These are phyloP conservation scores for Emberiza fucata DNA, from an alignment of 2,113 vertebrate genomes.

Conservation along the genomic window DNA sequence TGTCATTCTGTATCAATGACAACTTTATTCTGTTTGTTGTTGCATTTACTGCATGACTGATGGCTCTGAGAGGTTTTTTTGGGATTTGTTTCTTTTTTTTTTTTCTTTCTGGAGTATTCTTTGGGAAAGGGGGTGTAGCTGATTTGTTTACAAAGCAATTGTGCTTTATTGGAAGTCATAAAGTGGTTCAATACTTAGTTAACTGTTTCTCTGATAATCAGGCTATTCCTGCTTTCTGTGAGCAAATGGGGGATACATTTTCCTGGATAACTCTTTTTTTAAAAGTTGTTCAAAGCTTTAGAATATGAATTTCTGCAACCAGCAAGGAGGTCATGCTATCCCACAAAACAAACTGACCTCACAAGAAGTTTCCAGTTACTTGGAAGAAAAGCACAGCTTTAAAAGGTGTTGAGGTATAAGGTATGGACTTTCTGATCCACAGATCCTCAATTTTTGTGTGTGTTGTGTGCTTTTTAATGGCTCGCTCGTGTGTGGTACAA, in stretches of 20 bases:
- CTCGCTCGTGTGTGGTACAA: neutral
- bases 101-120: neutral
- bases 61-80: neutral
- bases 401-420: accelerated
- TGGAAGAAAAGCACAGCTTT: neutral
- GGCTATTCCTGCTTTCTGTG: neutral
- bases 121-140: neutral
- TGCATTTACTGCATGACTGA: neutral
- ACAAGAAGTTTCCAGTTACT: neutral
- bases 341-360: neutral
- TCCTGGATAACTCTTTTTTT: neutral
- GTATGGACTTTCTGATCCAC: neutral
- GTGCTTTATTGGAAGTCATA: constrained; percentile 32
- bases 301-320: neutral
- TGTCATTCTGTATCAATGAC: neutral
- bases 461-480: neutral
- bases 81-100: accelerated
- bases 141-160: neutral
- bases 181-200: neutral
- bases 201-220: neutral
- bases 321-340: neutral
- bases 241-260: neutral
- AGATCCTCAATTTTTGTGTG: neutral
- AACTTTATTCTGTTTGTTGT: neutral
- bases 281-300: neutral